Conservation (phyloP, 2,113 vertebrate species). For the Aix galericulata region DNA sequence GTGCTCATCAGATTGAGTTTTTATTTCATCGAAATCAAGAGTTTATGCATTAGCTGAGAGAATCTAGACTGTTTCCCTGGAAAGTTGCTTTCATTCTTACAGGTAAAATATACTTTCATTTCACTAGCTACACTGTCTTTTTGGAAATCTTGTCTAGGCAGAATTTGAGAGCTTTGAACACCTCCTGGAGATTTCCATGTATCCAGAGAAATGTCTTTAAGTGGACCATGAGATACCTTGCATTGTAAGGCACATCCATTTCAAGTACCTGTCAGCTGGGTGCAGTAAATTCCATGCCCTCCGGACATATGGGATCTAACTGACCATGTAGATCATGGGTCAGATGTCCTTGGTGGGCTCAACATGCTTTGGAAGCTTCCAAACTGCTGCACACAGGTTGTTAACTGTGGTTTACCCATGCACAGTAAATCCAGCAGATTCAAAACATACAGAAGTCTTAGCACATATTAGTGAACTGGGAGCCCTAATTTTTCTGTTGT, state of each 20-base stretch:
- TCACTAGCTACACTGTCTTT: not conserved
- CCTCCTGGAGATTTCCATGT: not conserved
- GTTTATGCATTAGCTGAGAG: not conserved
- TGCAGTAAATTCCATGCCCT: not conserved
- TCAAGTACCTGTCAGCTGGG: not conserved
- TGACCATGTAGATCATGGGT: not conserved
- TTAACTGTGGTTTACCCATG: not conserved
- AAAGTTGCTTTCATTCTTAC: not conserved
- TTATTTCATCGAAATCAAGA: not conserved
- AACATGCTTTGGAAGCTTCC: not conserved
- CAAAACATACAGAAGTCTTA: not conserved
- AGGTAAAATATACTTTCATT: not conserved
- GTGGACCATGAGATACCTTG: not conserved
- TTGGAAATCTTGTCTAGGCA: not conserved
- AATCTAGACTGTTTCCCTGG: not conserved
- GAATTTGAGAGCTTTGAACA: not conserved
- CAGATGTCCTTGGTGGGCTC: not conserved
- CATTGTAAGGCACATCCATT: not conserved
- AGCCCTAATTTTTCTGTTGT: not conserved
- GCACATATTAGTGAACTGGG: not conserved
- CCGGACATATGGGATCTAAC: not conserved
- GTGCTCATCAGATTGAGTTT: not conserved
- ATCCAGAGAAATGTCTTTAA: not conserved
- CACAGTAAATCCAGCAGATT: not conserved
- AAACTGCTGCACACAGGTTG: accelerated